These are phyloP conservation scores for Spialia ferax DNA, from an alignment of 2,888 invertebrate species.

Conservation along the genomic window DNA sequence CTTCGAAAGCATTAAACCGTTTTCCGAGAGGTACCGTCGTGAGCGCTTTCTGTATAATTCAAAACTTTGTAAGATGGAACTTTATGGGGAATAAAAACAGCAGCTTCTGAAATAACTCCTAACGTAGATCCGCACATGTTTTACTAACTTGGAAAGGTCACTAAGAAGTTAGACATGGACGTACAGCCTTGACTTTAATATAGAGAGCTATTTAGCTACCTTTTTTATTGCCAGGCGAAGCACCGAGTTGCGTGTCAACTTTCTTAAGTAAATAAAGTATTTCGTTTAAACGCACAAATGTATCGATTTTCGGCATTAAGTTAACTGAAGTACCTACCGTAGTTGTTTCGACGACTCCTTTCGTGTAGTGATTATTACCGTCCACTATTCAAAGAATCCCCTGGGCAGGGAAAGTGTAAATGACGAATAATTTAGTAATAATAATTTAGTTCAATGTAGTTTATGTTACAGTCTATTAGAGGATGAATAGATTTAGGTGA, in stretches of 20 bases:
- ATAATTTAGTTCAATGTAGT: no score
- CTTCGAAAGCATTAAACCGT: background rate
- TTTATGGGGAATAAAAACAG: background rate
- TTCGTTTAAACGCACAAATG: constrained; percentile 29
- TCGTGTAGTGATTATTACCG: background rate
- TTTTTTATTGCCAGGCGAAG: constrained; percentile 17
- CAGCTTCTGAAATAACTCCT: background rate
- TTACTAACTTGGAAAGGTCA: constrained; percentile 11
- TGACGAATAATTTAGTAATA: no score
- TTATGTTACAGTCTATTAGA: no score
- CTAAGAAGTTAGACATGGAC: constrained; percentile 11
- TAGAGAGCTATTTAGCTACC: constrained; percentile 20
- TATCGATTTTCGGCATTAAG: constrained; percentile 15
- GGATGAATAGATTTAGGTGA: no score
- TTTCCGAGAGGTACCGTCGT: no score
- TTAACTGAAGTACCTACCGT: background rate
- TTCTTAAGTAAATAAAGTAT: constrained; percentile 36
- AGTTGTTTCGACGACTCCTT: background rate
- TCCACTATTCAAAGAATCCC: background rate
- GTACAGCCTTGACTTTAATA: constrained; percentile 27
- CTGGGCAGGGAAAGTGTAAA: no score
- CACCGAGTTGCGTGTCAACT: constrained; percentile 30
- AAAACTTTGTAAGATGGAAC: background rate
- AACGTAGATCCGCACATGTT: background rate
- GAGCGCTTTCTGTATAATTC: background rate